Percentiles rank a stretch among this genome's conserved stretches.
Evolutionary conservation across 2,797 vertebrate genomes (phyloP).

Genomic region (Alcedo quadribrachys): DNA sequence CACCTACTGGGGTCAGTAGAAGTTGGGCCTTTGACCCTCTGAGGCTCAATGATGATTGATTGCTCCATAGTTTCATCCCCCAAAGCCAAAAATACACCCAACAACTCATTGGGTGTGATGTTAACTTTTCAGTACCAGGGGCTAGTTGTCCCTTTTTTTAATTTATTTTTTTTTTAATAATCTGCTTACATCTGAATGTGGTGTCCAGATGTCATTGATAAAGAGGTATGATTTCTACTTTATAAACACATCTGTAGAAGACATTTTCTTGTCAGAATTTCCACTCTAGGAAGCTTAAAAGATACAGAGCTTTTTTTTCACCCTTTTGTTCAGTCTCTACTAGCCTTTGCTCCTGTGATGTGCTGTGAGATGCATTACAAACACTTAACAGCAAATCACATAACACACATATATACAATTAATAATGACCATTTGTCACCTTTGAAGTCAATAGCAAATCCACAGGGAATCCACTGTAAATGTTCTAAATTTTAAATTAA

Average conservation of each 20-base stretch:
- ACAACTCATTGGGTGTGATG: slow-evolving; percentile 55
- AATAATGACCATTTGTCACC: not conserved
- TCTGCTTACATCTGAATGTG: slow-evolving; percentile 79
- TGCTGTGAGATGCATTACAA: not conserved
- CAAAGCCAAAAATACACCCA: slow-evolving; percentile 51
- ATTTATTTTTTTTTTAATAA: slow-evolving; percentile 69
- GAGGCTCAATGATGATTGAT: not conserved
- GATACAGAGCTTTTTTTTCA: not conserved
- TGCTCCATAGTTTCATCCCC: not conserved
- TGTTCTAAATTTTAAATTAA: slow-evolving; percentile 8
- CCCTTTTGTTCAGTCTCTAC: not conserved
- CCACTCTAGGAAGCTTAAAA: slow-evolving; percentile 24
- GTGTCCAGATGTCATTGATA: slow-evolving; percentile 83
- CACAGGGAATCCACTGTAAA: not conserved
- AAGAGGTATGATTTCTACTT: slow-evolving; percentile 73
- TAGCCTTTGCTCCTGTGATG: not conserved
- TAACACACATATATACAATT: not conserved
- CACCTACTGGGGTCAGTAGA: not conserved
- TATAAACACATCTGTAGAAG: slow-evolving; percentile 79
- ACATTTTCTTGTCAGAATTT: slow-evolving; percentile 66
- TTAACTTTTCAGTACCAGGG: slow-evolving; percentile 45
- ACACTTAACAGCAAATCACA: not conserved
- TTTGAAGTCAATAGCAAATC: not conserved
- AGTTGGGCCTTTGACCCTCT: not conserved
- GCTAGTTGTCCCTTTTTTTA: slow-evolving; percentile 41